Evolutionary conservation across 2,888 invertebrate species (phyloP).

Genomic region (Cataglyphis rosenhaueri): DNA sequence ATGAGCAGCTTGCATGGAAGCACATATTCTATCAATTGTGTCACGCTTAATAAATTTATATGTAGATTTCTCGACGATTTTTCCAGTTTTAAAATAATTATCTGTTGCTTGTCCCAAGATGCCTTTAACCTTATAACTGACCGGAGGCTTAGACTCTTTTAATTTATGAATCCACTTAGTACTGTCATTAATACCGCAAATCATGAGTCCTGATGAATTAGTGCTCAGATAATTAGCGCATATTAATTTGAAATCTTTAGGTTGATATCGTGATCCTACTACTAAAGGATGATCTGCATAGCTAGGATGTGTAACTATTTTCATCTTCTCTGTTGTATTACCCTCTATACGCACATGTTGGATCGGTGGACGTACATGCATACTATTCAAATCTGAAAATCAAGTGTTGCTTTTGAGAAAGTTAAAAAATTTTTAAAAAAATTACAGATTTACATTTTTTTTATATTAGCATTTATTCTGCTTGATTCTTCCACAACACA

Average conservation of each 20-base stretch:
- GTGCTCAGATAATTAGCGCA: conserved; percentile 88
- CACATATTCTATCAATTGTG: conserved; percentile 91
- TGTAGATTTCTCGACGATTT: conserved; percentile 89
- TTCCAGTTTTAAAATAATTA: conserved; percentile 90
- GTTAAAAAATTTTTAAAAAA: not conserved
- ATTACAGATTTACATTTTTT: not conserved
- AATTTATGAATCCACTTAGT: conserved; percentile 87
- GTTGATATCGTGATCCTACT: conserved; percentile 91
- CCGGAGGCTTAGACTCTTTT: conserved; percentile 88
- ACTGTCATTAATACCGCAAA: conserved; percentile 91
- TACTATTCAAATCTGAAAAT: conserved; percentile 89
- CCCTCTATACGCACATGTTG: conserved; percentile 89
- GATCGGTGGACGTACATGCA: conserved; percentile 88
- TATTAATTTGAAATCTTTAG: conserved; percentile 88
- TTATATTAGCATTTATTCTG: not conserved
- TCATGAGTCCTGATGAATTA: conserved; percentile 91
- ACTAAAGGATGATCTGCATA: conserved; percentile 91
- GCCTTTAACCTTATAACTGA: conserved; percentile 92
- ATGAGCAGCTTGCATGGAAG: conserved; percentile 94
- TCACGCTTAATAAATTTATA: conserved; percentile 90
- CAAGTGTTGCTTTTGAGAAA: conserved; percentile 41
- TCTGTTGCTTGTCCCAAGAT: conserved; percentile 92
- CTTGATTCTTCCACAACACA: not conserved
- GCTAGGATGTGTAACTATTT: conserved; percentile 88
- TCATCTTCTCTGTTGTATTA: conserved; percentile 87